These are phyloP conservation scores for Mungos mungo DNA, from an alignment of 2,113 vertebrate species.

Conservation along the genomic window DNA sequence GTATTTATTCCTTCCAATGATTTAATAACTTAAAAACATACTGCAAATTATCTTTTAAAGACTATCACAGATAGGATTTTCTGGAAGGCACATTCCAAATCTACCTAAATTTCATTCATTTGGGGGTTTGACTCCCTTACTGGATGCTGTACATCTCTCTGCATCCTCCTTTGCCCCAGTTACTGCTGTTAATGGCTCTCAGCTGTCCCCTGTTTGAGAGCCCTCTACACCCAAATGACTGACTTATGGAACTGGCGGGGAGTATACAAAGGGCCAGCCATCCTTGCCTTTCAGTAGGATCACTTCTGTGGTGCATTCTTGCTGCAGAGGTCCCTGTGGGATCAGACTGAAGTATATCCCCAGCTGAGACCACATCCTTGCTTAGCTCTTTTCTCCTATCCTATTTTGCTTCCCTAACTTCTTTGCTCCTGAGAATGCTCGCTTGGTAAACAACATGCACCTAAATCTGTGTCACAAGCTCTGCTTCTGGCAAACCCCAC, in stretches of 20 bases:
- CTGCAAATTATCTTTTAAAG: neutral
- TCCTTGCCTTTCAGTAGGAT: neutral
- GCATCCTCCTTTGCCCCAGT: neutral
- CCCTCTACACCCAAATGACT: neutral
- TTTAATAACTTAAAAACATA: slow-evolving; percentile 9
- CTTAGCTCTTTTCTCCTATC: neutral
- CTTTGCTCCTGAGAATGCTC: neutral
- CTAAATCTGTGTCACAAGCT: neutral
- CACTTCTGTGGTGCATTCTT: neutral
- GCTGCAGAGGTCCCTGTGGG: neutral
- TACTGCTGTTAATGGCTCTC: neutral
- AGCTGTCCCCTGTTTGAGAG: neutral
- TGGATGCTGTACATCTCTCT: neutral
- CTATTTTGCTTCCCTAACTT: neutral
- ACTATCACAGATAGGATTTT: neutral
- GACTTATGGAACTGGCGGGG: neutral
- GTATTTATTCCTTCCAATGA: neutral
- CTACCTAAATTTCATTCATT: neutral
- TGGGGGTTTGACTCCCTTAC: neutral
- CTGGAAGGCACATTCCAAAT: neutral
- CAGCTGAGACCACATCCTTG: neutral
- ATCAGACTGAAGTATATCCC: neutral
- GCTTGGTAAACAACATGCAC: neutral
- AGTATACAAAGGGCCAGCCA: neutral
- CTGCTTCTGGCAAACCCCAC: neutral